Base-by-base conservation (phyloP, 2,797 vertebrate species). In the Melanotaenia maccullochi region DNA sequence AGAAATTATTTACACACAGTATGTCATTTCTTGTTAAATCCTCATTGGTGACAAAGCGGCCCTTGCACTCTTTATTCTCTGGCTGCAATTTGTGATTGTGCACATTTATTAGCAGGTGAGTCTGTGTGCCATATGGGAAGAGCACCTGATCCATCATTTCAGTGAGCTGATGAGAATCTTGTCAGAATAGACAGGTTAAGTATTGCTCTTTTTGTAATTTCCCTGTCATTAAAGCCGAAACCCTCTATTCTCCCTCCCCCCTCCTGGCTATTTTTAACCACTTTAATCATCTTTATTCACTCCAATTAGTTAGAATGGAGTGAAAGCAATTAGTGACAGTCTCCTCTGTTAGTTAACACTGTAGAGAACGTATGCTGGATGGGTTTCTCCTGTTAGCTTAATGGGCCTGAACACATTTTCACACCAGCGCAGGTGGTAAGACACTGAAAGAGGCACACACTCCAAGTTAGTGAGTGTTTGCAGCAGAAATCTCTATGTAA, bases 201-300 rank as follows among this genome's bases (percentile, higher is more conserved):
- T 85, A 82, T 74, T 20, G 59, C 68, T 80, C 61, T 84, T 84
- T 84, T 72, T 76, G 58, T 79, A 82, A 83, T 78, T 85, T 72
- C 80, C 70, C 58, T 66, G 81, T 68, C 33, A 61, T 83, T 89
- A 79, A 89, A 90, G 78, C 76, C 79, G 77, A 85, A 87, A 77
- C 71, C 78, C 75, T 81, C 75, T 58, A 74, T 76, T 81, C 65
- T 79, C 71, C 70, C 38, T 16, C 14, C 63, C 78, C 66, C 76
- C 87, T 78, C 25, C 65, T 4, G 42, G 92, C 84, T 94, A 92
- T 93, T 94, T 93, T 93, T 92, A 94, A 90, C 78, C 84, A 76
- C 84, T 93, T 94, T 94, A 93, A 95, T 94, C 91, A 93, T 94
- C 89, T 93, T 94, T 93, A 93, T 92, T 94, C 92, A 89, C 90